A percentile compares a stretch with the other conserved stretches of the same genome.
These are phyloP conservation scores for Cinara cedri DNA, from an alignment of 2,888 invertebrate genomes.

Conservation along the genomic window DNA sequence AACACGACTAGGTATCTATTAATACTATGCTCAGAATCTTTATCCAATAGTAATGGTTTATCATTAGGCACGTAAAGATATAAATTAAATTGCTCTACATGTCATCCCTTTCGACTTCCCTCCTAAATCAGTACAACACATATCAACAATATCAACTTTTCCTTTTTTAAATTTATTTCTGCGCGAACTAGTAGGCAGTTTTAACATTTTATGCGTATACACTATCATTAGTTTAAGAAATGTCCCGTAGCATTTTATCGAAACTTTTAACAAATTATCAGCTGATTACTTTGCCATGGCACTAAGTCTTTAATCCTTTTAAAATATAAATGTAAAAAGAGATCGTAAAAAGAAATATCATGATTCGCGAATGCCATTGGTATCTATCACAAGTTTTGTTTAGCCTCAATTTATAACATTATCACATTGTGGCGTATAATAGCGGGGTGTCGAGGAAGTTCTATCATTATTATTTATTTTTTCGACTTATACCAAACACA, in stretches of 20 bases:
- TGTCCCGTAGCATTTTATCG: neutral
- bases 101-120: too few relatives aligned
- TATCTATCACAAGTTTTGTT: neutral
- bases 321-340: neutral
- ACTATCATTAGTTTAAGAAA: neutral
- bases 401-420: neutral
- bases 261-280: constrained; percentile 3
- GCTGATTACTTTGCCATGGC: neutral
- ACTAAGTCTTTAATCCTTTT: neutral
- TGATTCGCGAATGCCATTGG: neutral
- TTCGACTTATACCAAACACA: neutral
- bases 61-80: too few relatives aligned
- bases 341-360: neutral
- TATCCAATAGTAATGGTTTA: too few relatives aligned
- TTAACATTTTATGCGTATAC: too few relatives aligned
- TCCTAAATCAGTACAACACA: too few relatives aligned
- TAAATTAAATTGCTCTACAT: too few relatives aligned
- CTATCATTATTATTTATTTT: neutral
- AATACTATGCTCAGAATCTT: too few relatives aligned
- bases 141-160: too few relatives aligned
- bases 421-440: neutral
- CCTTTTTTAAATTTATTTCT: too few relatives aligned
- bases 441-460: neutral
- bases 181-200: too few relatives aligned
- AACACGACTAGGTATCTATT: too few relatives aligned